Percentiles rank a stretch among this genome's conserved stretches.
These are phyloP conservation scores for Isotomurus palustris DNA, from an alignment of 2,888 invertebrate species.

Conservation along the genomic window DNA sequence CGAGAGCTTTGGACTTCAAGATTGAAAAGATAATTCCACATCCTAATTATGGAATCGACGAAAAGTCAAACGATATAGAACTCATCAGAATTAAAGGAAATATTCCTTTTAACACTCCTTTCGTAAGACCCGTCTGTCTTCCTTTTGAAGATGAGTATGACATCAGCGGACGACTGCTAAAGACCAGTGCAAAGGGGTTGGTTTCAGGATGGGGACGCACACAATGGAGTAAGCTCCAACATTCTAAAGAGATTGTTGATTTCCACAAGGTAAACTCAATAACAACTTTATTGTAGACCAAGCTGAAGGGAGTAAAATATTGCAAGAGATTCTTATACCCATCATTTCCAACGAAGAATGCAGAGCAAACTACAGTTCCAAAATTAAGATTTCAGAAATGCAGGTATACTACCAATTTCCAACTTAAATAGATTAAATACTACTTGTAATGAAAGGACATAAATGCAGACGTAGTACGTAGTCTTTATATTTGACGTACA, in stretches of 20 bases:
- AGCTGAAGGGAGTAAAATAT: conserved; percentile 30
- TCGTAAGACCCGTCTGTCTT: conserved; percentile 44
- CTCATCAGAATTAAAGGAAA: conserved; percentile 48
- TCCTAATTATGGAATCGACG: conserved; percentile 52
- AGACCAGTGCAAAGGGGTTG: conserved; percentile 50
- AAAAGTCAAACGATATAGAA: conserved; percentile 60
- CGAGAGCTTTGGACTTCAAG: conserved; percentile 49
- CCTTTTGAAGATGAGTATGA: conserved; percentile 43
- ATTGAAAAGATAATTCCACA: conserved; percentile 56
- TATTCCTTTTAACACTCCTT: conserved; percentile 17
- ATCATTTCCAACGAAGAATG: conserved; percentile 37
- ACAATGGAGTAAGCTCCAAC: conserved; percentile 40
- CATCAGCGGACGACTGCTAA: conserved; percentile 10
- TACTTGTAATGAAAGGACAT: background rate
- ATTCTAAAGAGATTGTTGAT: no score
- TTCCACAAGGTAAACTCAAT: background rate
- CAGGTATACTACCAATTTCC: no score
- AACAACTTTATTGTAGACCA: conserved; percentile 16
- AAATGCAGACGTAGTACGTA: no score
- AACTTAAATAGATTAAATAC: background rate
- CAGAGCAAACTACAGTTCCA: conserved; percentile 36
- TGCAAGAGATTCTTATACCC: conserved; percentile 36
- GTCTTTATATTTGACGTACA: no score
- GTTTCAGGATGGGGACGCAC: conserved; percentile 68
- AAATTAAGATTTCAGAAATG: conserved; percentile 31